Evolutionary conservation across 2,888 invertebrate species (phyloP).

Genomic region (Andrena marginata): DNA sequence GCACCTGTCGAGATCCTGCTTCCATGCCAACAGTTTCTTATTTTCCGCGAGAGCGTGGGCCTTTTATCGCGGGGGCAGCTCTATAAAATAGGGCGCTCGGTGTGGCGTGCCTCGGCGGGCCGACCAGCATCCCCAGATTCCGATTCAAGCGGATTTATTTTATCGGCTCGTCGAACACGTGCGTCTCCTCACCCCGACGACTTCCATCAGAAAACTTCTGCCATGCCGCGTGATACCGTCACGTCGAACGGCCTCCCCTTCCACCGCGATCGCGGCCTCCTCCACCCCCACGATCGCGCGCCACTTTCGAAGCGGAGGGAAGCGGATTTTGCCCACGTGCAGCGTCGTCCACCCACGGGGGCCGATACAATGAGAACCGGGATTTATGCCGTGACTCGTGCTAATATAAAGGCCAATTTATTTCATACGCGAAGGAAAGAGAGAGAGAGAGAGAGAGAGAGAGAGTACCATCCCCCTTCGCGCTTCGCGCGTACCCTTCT

Average conservation of each 20-base stretch:
- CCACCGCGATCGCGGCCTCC: constrained; percentile 21
- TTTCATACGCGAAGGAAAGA: constrained; percentile 69
- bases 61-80: constrained; percentile 52
- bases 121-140: constrained; percentile 58
- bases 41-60: constrained; percentile 56
- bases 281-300: constrained; percentile 67
- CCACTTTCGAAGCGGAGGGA: constrained; percentile 67
- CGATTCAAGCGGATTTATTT: constrained; percentile 54
- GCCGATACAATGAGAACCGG: constrained; percentile 80
- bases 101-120: background rate
- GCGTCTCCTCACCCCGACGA: constrained; percentile 45
- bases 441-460: constrained; percentile 43
- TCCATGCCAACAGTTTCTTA: constrained; percentile 43
- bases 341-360: constrained; percentile 77
- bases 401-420: constrained; percentile 83
- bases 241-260: constrained; percentile 20
- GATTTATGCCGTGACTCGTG: constrained; percentile 81
- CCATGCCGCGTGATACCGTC: background rate
- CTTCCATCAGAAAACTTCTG: constrained; percentile 42
- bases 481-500: constrained; percentile 35
- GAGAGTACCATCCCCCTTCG: constrained; percentile 16
- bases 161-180: constrained; percentile 55
- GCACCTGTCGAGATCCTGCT: constrained; percentile 51
- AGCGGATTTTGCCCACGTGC: constrained; percentile 76
- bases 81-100: constrained; percentile 52